Evolutionary conservation across 2,113 vertebrate genomes (phyloP), one percentile per base, ranked within the genome.

Genomic region (Larimichthys crocea): DNA sequence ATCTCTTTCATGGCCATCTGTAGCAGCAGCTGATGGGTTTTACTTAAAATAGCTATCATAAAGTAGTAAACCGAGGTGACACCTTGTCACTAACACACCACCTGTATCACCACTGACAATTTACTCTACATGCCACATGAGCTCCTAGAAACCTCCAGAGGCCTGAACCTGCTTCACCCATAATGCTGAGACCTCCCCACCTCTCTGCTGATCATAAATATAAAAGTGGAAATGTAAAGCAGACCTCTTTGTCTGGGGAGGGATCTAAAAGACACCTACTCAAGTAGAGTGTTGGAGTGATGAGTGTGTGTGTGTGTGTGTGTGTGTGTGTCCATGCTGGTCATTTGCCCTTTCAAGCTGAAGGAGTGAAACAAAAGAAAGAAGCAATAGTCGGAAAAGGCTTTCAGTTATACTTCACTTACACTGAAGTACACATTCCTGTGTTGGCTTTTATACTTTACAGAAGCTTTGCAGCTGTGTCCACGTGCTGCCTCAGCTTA

Each of bases 191-290:
- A 62, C 73, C 49, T 17, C 48, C 56, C 77, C 53, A 50, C 46
- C 3, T 42, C 53, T 72, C 11, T 61, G 67, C 50, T 1, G 2
- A 78, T 42, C 70, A 78, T 86, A 61, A 82, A 81, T 83, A 89
- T 89, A 89, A 80, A 81, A 55, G 69, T 69, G 78, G 42, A 81
- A 90, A 89, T 86, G 57, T 74, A 76, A 87, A 77, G 69, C 78
- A 76, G 79, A 71, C 56, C 64, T 82, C 59, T 73, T 5, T 22
- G 26, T 65, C 75, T 40, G 73, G 22, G 40, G 59, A 75, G 24
- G 65, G 74, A 64, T 79, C 65, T 80, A 70, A 75, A 83, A 82
- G 74, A 88, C 79, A 88, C 80, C 66, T 70, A 64, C 69, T 82
- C 49, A 46, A 71, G 42, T 44, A 48, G 53, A 82, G 71, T 50